These are phyloP conservation scores for Periophthalmus magnuspinnatus DNA, from an alignment of 2,797 vertebrate species.

Conservation along the genomic window DNA sequence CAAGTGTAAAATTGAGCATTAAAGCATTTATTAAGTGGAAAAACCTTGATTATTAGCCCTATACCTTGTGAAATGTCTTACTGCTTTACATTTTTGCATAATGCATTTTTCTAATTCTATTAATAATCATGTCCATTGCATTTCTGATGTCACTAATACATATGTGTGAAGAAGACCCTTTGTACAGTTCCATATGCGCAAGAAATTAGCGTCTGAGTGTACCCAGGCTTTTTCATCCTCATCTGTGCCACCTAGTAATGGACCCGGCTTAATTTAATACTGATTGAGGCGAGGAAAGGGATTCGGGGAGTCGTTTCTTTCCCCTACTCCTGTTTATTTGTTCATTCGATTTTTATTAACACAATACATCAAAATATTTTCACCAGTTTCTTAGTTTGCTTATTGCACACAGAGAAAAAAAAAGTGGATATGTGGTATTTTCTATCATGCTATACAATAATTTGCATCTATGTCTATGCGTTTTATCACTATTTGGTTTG, in stretches of 20 bases:
- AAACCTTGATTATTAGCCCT: neutral
- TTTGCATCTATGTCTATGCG: neutral
- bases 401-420: neutral
- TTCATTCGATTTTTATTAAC: conserved; percentile 8
- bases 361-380: conserved; percentile 1
- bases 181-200: neutral
- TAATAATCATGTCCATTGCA: neutral
- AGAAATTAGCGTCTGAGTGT: conserved; percentile 15
- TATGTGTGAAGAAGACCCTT: no score
- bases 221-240: neutral
- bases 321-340: neutral
- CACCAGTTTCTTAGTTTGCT: neutral
- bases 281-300: neutral
- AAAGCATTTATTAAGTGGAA: neutral
- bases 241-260: conserved; percentile 10
- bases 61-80: neutral
- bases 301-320: neutral
- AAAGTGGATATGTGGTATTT: no score
- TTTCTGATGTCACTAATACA: neutral
- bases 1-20: neutral
- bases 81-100: no score
- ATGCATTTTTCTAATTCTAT: neutral
- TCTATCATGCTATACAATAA: neutral
- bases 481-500: neutral
- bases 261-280: conserved; percentile 19